Conservation (phyloP, 2,113 vertebrate genomes). For the Solea solea region DNA sequence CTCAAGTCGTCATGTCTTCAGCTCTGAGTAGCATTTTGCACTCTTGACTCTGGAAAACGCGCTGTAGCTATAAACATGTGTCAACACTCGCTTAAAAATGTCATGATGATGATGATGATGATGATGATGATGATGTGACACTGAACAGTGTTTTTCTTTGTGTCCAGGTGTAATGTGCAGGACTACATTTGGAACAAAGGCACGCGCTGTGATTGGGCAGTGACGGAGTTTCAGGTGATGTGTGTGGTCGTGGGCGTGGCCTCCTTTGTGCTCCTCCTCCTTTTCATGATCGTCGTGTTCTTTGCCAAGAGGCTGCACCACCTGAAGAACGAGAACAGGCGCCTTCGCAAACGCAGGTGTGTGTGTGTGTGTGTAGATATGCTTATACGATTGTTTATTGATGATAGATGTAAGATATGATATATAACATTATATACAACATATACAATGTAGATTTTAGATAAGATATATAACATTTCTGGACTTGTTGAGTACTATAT, state of each 20-base stretch:
- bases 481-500: too few species aligned
- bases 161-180: conserved; percentile 92
- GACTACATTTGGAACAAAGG: conserved; percentile 99
- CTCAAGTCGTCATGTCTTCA: conserved; percentile 48
- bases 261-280: conserved; percentile 87
- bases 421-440: too few species aligned
- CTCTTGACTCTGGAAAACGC: conserved; percentile 18
- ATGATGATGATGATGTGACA: not conserved
- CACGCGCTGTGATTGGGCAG: conserved; percentile 89
- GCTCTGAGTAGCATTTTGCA: conserved; percentile 40
- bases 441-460: too few species aligned
- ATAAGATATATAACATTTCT: too few species aligned
- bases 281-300: conserved; percentile 97
- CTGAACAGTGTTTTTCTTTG: not conserved
- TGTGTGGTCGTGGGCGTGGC: conserved; percentile 91
- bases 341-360: conserved; percentile 94
- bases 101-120: conserved; percentile 8
- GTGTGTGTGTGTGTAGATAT: conserved; percentile 30
- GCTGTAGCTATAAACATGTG: conserved; percentile 17
- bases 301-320: conserved; percentile 96
- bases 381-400: too few species aligned
- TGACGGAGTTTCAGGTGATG: conserved; percentile 98
- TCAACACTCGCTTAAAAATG: too few species aligned
- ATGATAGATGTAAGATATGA: too few species aligned
- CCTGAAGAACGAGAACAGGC: conserved; percentile 94